Evolutionary conservation across 2,888 invertebrate species (phyloP).

Genomic region (Scaptodrosophila latifasciaeformis): DNA sequence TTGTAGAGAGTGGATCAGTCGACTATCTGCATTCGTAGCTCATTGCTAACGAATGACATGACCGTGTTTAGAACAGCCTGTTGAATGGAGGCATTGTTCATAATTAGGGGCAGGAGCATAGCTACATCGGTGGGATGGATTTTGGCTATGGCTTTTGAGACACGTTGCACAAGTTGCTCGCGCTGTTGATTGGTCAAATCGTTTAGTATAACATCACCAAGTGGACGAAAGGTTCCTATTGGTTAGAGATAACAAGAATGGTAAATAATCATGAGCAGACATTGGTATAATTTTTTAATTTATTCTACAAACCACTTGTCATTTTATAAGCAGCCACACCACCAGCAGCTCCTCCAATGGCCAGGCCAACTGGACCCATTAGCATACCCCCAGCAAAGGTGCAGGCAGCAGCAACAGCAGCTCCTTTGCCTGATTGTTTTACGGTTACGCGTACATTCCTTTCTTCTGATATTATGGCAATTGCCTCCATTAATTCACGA

Average conservation of each 20-base stretch:
- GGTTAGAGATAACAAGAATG: conserved; percentile 4
- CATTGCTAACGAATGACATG: conserved; percentile 67
- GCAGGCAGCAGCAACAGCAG: conserved; percentile 68
- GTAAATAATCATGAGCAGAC: background rate
- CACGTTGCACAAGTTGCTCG: conserved; percentile 63
- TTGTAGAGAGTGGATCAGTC: conserved; percentile 48
- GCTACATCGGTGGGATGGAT: conserved; percentile 67
- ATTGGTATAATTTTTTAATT: too few species aligned
- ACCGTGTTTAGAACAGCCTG: conserved; percentile 66
- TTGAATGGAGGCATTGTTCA: conserved; percentile 65
- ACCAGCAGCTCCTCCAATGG: conserved; percentile 72
- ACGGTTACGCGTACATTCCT: conserved; percentile 69
- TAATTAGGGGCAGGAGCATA: conserved; percentile 65
- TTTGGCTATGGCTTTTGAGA: conserved; percentile 64
- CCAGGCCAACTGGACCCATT: conserved; percentile 71
- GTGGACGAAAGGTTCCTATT: conserved; percentile 68
- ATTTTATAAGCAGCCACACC: conserved; percentile 69
- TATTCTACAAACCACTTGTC: conserved; percentile 60
- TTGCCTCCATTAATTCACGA: conserved; percentile 70
- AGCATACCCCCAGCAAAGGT: conserved; percentile 72
- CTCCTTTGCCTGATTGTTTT: conserved; percentile 70
- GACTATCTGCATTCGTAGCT: conserved; percentile 68
- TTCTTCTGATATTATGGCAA: conserved; percentile 71
- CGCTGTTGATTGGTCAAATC: conserved; percentile 69
- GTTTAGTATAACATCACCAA: conserved; percentile 72